Conservation (phyloP, 37 sponge, comb jelly and placozoan species). For the Mnemiopsis leidyi region DNA sequence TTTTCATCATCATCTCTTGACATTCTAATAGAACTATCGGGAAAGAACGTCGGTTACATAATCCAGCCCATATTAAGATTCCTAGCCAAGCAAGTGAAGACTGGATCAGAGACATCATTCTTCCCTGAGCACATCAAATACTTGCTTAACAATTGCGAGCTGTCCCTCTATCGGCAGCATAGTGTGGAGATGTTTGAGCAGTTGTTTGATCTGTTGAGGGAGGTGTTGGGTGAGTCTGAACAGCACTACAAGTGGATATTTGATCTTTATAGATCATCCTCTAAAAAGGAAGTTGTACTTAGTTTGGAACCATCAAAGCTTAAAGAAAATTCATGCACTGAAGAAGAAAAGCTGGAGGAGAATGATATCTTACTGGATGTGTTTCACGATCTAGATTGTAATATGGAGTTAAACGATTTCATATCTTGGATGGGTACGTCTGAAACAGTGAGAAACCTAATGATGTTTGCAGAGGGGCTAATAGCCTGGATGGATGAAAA, state of each 20-base stretch:
- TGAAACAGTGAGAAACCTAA: not conserved
- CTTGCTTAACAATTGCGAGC: not conserved
- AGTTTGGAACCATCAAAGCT: not conserved
- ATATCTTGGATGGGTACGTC: not conserved
- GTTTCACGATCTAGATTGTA: not conserved
- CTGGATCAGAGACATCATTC: not conserved
- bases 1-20: not conserved
- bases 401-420: not conserved
- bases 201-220: not conserved
- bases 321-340: too few species aligned
- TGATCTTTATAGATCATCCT: not conserved
- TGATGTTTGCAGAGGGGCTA: not conserved
- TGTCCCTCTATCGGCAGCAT: not conserved
- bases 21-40: not conserved
- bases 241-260: not conserved
- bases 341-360: too few species aligned
- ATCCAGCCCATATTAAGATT: not conserved
- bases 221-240: not conserved
- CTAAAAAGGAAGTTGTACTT: not conserved
- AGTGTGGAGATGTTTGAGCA: not conserved
- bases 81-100: not conserved
- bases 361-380: too few species aligned
- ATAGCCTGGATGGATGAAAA: not conserved
- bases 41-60: not conserved
- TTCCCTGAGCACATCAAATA: not conserved